phyloP scores from a whole-genome alignment of 2,888 invertebrate species.

The Stenolophus ochropezus region DNA sequence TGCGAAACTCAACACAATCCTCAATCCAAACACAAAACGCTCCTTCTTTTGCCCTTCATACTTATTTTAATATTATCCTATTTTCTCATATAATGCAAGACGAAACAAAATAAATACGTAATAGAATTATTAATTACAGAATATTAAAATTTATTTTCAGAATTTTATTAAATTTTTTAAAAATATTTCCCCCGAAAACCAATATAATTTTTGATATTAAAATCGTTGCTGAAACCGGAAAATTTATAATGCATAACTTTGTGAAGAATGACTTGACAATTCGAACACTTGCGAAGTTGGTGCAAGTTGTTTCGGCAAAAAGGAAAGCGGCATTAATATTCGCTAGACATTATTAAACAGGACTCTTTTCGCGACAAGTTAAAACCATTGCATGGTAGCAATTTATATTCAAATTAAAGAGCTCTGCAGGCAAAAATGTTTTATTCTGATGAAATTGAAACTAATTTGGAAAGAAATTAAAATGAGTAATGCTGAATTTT shows the following conservation, averaged over 20 bases:
- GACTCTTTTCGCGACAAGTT: constrained; percentile 34
- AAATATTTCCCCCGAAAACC: neutral
- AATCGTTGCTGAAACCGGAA: neutral
- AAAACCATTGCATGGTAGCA: constrained; percentile 38
- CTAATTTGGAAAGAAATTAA: constrained; percentile 24
- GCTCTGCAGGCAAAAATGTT: constrained; percentile 38
- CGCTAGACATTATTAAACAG: constrained; percentile 39
- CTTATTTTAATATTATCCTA: too few species aligned
- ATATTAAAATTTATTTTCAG: too few species aligned
- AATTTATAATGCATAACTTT: neutral
- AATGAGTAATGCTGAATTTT: neutral
- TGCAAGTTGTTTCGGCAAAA: constrained; percentile 9
- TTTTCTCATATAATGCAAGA: too few species aligned
- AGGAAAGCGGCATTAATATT: constrained; percentile 33
- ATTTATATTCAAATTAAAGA: constrained; percentile 51
- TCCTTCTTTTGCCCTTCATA: too few species aligned
- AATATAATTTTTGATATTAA: neutral
- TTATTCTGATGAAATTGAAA: constrained; percentile 29
- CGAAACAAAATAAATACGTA: too few species aligned
- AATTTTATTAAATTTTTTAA: too few species aligned
- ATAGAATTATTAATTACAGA: too few species aligned
- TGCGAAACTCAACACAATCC: too few species aligned
- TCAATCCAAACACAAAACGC: too few species aligned
- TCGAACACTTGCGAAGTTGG: neutral
- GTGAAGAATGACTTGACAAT: neutral